phyloP scores from a whole-genome alignment of 2,888 invertebrate species.

The Drosophila vallismaia region DNA sequence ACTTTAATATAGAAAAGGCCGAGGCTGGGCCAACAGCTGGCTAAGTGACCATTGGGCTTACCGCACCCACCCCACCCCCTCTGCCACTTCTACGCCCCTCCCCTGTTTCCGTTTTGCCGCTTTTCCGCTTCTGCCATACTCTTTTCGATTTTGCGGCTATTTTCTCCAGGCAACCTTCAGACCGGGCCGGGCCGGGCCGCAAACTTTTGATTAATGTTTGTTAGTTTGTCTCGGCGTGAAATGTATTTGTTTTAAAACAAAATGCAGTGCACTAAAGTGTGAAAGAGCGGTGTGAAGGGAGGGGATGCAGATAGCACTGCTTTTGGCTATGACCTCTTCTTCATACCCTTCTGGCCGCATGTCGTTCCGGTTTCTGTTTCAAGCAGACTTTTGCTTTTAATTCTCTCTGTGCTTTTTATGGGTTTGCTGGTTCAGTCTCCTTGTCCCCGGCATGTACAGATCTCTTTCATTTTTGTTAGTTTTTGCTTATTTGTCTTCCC shows the following conservation, averaged over 20 bases:
- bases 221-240: conserved; percentile 68
- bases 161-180: conserved; percentile 53
- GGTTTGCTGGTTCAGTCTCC: conserved; percentile 1
- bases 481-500: conserved; percentile 20
- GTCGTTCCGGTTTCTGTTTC: conserved; percentile 29
- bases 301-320: conserved; percentile 20
- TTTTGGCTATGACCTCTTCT: neutral
- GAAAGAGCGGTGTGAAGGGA: conserved; percentile 24
- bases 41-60: conserved; percentile 29
- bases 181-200: conserved; percentile 51
- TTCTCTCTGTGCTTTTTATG: conserved; percentile 33
- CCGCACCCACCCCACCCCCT: neutral
- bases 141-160: conserved; percentile 24
- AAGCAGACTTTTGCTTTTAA: conserved; percentile 37
- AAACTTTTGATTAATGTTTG: conserved; percentile 76
- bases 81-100: neutral
- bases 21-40: conserved; percentile 37
- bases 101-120: neutral
- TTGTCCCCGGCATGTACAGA: conserved; percentile 1
- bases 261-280: conserved; percentile 51
- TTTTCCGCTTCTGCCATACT: neutral
- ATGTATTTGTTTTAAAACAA: conserved; percentile 76
- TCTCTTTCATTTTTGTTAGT: neutral
- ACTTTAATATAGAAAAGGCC: conserved; percentile 62
- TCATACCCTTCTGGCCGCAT: neutral